Percentiles rank a stretch among this genome's conserved stretches.
These are phyloP conservation scores for Odontamblyopus rebecca DNA, from an alignment of 2,797 vertebrate genomes.

Conservation along the genomic window DNA sequence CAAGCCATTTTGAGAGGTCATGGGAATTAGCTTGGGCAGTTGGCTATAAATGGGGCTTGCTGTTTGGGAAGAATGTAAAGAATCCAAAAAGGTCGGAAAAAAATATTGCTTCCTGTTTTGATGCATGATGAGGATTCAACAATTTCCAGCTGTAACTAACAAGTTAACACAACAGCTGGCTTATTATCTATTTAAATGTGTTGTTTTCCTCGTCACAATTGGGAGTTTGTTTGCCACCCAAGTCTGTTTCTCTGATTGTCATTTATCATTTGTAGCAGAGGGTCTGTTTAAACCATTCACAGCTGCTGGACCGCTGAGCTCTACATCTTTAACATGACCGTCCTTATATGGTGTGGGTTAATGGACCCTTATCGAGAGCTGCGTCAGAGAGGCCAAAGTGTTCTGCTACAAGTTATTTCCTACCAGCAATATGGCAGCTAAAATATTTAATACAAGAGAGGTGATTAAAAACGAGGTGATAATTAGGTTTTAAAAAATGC, in stretches of 20 bases:
- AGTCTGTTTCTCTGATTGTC: constrained; percentile 25
- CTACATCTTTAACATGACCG: constrained; percentile 2
- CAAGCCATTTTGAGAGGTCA: constrained; percentile 38
- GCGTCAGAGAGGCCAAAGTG: constrained; percentile 7
- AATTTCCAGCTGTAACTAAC: neutral
- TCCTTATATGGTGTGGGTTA: neutral
- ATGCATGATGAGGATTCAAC: constrained; percentile 3
- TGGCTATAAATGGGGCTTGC: constrained; percentile 72
- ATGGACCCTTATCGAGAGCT: neutral
- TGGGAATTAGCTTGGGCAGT: constrained; percentile 57
- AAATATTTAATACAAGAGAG: neutral
- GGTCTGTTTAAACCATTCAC: constrained; percentile 26
- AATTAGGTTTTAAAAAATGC: constrained; percentile 1
- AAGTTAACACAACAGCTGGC: constrained; percentile 1
- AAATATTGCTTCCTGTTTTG: constrained; percentile 64
- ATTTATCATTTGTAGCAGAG: constrained; percentile 24
- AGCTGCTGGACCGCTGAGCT: constrained; percentile 5
- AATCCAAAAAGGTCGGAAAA: constrained; percentile 56
- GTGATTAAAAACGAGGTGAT: neutral
- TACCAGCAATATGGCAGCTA: neutral
- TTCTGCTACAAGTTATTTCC: neutral
- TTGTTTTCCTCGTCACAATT: neutral
- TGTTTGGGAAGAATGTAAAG: constrained; percentile 67
- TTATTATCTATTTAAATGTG: neutral
- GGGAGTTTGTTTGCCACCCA: constrained; percentile 21